A percentile compares a stretch with the other conserved stretches of the same genome.
phyloP scores from a whole-genome alignment of 2,797 vertebrate species.

The Hoplostethus atlanticus region DNA sequence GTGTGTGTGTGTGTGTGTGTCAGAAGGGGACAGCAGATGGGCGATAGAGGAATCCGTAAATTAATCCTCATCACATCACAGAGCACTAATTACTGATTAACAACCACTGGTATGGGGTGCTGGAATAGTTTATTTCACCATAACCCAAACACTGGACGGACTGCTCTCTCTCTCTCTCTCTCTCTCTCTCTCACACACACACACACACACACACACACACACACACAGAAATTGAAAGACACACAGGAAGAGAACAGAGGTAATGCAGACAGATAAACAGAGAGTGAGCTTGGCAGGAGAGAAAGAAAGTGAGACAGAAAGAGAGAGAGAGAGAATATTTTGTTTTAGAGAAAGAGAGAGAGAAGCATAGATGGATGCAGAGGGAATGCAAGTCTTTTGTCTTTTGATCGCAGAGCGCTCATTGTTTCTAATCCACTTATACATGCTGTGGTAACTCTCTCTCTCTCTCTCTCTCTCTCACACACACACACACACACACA shows the following conservation, averaged over 20 bases:
- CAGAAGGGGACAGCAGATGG: conserved; percentile 70
- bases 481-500: conserved; percentile 33
- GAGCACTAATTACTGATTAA: conserved; percentile 80
- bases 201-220: background rate
- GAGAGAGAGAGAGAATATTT: conserved; percentile 17
- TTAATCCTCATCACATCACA: conserved; percentile 75
- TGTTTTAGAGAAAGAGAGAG: background rate
- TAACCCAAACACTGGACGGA: no score
- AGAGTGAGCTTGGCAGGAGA: background rate
- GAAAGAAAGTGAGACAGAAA: background rate
- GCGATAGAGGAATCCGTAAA: conserved; percentile 70
- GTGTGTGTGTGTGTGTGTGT: conserved; percentile 28
- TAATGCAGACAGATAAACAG: conserved; percentile 21
- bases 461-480: background rate
- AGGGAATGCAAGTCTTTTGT: conserved; percentile 63
- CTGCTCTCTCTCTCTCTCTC: conserved; percentile 15
- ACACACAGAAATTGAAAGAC: conserved; percentile 6
- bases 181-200: background rate
- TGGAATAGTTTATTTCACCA: no score
- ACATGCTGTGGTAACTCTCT: conserved; percentile 27
- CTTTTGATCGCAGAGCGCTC: conserved; percentile 66
- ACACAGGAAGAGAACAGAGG: background rate
- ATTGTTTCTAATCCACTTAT: conserved; percentile 74
- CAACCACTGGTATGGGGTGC: conserved; percentile 55
- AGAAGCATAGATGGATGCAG: conserved; percentile 29